A percentile compares a stretch with the other conserved stretches of the same genome.
phyloP scores from a whole-genome alignment of 2,113 vertebrate genomes.

The Platysternon megacephalum region DNA sequence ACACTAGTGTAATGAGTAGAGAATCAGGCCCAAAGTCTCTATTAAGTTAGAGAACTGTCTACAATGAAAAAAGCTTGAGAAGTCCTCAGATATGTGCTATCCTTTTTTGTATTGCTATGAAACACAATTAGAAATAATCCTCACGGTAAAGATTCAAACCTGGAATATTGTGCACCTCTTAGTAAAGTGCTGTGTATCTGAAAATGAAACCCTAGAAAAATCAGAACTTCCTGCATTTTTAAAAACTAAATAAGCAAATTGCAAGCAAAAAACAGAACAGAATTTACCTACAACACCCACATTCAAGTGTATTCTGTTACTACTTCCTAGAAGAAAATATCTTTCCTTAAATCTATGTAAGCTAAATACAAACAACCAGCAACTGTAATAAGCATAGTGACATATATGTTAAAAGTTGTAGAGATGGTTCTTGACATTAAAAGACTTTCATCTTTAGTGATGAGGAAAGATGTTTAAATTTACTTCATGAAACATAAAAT shows the following conservation, averaged over 20 bases:
- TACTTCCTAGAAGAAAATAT: neutral
- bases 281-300: neutral
- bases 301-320: neutral
- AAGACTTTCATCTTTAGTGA: neutral
- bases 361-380: neutral
- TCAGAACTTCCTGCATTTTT: fast-evolving
- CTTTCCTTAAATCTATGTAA: neutral
- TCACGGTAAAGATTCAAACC: fast-evolving
- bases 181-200: fast-evolving
- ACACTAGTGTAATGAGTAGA: fast-evolving
- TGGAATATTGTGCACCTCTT: fast-evolving
- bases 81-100: fast-evolving
- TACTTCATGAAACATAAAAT: fast-evolving
- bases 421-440: neutral
- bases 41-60: fast-evolving
- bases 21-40: fast-evolving
- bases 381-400: neutral
- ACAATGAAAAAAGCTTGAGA: neutral
- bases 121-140: neutral
- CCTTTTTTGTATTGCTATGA: neutral
- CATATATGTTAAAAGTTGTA: neutral
- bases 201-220: neutral
- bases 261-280: neutral
- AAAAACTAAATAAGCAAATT: neutral
- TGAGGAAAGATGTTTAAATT: neutral